phyloP scores from a whole-genome alignment of 2,797 vertebrate species.

The Darevskia nairensis region DNA sequence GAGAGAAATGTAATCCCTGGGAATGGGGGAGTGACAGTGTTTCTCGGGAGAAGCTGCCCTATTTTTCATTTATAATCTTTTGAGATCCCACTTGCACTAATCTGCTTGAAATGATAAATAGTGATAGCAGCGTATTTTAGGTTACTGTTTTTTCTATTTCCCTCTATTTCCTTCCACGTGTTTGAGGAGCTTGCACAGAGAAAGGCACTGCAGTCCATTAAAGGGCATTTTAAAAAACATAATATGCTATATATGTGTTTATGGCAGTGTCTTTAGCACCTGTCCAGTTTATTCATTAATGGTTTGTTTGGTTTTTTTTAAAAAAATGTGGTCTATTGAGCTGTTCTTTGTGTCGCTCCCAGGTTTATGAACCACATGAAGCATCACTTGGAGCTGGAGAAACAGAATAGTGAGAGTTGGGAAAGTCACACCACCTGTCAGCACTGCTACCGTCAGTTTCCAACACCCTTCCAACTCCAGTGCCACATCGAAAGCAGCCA shows the following conservation, averaged over 20 bases:
- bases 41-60: not conserved
- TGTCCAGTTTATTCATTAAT: not conserved
- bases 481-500: constrained; percentile 99
- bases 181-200: not conserved
- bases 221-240: not conserved
- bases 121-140: not conserved
- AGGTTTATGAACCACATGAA: constrained; percentile 99
- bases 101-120: not conserved
- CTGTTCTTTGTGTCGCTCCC: constrained; percentile 59
- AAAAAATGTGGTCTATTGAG: constrained; percentile 46
- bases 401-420: constrained; percentile 98
- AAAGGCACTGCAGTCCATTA: not conserved
- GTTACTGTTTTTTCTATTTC: not conserved
- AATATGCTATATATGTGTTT: not conserved
- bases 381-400: constrained; percentile 97
- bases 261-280: not conserved
- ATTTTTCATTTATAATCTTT: not conserved
- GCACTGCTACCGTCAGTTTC: constrained; percentile 97
- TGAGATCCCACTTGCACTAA: not conserved
- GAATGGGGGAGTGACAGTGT: too few species aligned
- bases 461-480: constrained; percentile 97
- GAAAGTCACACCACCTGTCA: constrained; percentile 99
- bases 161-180: not conserved
- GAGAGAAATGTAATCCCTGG: not conserved
- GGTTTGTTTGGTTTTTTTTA: constrained; percentile 11